Evolutionary conservation across 2,797 vertebrate genomes (phyloP), one percentile per base, ranked within the genome.

Genomic region (Sorex maritimensis): DNA sequence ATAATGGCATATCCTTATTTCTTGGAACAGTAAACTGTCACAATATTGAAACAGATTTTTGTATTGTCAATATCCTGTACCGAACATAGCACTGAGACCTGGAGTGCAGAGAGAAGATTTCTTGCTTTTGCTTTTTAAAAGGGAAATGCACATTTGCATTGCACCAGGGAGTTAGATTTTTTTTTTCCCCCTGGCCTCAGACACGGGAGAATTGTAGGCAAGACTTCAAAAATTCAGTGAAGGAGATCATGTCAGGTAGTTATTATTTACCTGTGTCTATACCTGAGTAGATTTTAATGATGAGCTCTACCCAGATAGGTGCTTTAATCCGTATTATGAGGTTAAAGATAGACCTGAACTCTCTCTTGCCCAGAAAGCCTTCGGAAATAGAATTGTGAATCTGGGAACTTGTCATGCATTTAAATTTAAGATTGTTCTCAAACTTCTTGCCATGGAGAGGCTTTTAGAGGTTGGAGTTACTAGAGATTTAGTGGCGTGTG

Each of bases 21-120:
- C 71, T 79, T 52, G 28, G 86, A 92, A 73, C 23, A 0, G 0
- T 86, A 63, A 55, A 82, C 77, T 68, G 15, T 23, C 72, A 86
- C 19, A 24, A 46, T 68, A 77, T 28, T 81, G 23, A 79, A 90
- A 81, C 84, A 72, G 68, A 92, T 86, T 94, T 61, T 91, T 89
- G 41, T 46, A 19, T 44, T 61, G n/a, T 83, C 65, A 38, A 74
- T 93, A 85, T 24, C n/a, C 3, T 65, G 4, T 65, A 71, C 46
- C n/a, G 87, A 83, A 58, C 46, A 6, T 4, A 21, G n/a, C 67
- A 30, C 38, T 0, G 6, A 71, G 55, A 61, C 26, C 28, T 81
- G 12, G 41, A 49, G 15, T 78, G 11, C 71, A 87, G 52, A 7
- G 19, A 81, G 86, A 55, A 73, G 28, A 77, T 73, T 77, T 82